phyloP scores from a whole-genome alignment of 2,888 invertebrate genomes.

The Leuctra nigra region DNA sequence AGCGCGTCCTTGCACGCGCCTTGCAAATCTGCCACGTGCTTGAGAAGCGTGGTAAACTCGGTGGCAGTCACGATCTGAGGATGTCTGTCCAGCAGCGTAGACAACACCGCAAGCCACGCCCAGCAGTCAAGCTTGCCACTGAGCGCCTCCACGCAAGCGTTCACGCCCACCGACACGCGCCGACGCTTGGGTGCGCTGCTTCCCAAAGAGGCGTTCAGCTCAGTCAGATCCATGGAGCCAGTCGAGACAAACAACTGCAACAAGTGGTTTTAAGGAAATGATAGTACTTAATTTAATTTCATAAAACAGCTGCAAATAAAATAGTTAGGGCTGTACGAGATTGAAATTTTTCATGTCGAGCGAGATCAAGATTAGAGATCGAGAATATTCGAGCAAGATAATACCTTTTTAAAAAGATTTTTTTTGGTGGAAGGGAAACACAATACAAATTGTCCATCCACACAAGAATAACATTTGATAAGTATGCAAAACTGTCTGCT shows the following conservation, averaged over 20 bases:
- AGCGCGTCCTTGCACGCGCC: slow-evolving; percentile 36
- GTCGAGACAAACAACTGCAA: slow-evolving; percentile 27
- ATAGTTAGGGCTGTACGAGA: too few species aligned
- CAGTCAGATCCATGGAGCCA: slow-evolving; percentile 19
- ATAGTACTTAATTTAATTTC: slow-evolving; percentile 5
- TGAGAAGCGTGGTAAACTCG: slow-evolving; percentile 39
- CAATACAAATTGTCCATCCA: too few species aligned
- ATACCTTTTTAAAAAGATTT: too few species aligned
- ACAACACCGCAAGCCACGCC: slow-evolving; percentile 41
- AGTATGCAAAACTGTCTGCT: too few species aligned
- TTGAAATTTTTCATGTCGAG: too few species aligned
- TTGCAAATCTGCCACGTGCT: slow-evolving; percentile 38
- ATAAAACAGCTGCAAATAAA: background rate
- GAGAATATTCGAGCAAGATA: too few species aligned
- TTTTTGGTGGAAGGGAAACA: too few species aligned
- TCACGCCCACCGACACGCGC: slow-evolving; percentile 18
- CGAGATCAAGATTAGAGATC: too few species aligned
- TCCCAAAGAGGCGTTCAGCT: slow-evolving; percentile 7
- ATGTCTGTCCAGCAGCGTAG: slow-evolving; percentile 39
- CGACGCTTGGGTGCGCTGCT: slow-evolving; percentile 10
- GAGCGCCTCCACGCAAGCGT: slow-evolving; percentile 31
- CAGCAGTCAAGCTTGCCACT: slow-evolving; percentile 38
- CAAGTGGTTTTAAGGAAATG: background rate
- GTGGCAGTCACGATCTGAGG: slow-evolving; percentile 38
- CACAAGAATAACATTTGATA: too few species aligned